Percentiles rank a stretch among this genome's conserved stretches.
These are phyloP conservation scores for Drosophila histrio DNA, from an alignment of 2,888 invertebrate genomes.

Conservation along the genomic window DNA sequence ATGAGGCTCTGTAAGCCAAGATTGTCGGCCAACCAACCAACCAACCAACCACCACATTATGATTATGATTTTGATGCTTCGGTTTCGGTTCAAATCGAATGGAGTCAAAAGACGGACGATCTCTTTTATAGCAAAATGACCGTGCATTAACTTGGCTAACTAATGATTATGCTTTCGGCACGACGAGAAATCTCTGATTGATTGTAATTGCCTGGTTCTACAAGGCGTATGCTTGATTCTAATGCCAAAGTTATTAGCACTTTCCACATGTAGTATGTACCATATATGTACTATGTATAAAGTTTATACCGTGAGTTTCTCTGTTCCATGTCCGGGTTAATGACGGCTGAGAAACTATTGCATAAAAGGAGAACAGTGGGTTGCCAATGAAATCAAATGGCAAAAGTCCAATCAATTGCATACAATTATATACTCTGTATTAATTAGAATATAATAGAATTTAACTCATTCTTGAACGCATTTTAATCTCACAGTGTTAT, in stretches of 20 bases:
- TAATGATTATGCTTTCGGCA: conserved; percentile 44
- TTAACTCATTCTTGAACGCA: no score
- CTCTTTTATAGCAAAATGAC: conserved; percentile 35
- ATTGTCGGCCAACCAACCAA: conserved; percentile 3
- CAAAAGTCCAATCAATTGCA: background rate
- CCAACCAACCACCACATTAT: no score
- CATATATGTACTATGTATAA: no score
- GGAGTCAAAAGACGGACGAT: conserved; percentile 18
- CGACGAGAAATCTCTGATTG: conserved; percentile 54
- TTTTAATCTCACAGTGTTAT: background rate
- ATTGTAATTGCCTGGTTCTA: conserved; percentile 47
- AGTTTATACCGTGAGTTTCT: conserved; percentile 15
- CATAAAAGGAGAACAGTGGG: background rate
- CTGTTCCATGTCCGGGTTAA: conserved; percentile 22
- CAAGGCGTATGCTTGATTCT: conserved; percentile 29
- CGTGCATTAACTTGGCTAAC: conserved; percentile 37
- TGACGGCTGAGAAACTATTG: background rate
- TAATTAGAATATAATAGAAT: background rate
- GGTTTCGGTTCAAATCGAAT: background rate
- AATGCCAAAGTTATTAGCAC: conserved; percentile 44
- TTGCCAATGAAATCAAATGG: background rate
- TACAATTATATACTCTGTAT: background rate
- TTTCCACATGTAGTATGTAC: conserved; percentile 16
- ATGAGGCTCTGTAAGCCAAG: background rate
- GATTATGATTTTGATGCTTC: conserved; percentile 9